phyloP scores from a whole-genome alignment of 1,140 invertebrate genomes.

The Tetragonula clypearis region DNA sequence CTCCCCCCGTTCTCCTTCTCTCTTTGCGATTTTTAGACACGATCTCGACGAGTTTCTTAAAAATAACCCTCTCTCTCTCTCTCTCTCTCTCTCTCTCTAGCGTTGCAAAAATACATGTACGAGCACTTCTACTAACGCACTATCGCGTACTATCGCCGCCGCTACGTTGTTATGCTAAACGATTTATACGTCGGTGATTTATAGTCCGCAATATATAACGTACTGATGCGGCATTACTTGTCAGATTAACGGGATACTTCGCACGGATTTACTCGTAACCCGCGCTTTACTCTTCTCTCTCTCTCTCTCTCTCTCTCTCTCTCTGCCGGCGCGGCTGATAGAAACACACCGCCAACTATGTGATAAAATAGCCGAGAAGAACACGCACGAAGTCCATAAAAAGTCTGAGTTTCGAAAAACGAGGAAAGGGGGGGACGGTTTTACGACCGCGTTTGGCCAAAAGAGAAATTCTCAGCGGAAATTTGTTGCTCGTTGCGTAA shows the following conservation, averaged over 20 bases:
- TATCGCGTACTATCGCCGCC: conserved; percentile 14
- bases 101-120: background rate
- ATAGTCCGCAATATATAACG: conserved; percentile 20
- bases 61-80: conserved; percentile 1
- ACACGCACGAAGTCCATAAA: background rate
- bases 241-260: conserved; percentile 50
- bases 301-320: no score
- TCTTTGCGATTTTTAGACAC: background rate
- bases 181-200: conserved; percentile 39
- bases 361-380: background rate
- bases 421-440: background rate
- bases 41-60: background rate
- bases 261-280: conserved; percentile 44
- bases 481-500: background rate
- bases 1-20: background rate
- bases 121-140: background rate
- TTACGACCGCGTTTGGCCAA: background rate
- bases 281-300: background rate
- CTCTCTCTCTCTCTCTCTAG: no score
- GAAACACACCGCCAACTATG: conserved; percentile 17
- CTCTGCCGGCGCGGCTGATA: background rate
- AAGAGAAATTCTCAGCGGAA: background rate
- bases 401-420: conserved; percentile 10
- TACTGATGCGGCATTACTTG: conserved; percentile 36
- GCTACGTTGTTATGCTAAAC: conserved; percentile 35